Evolutionary conservation across 1,140 invertebrate species (phyloP), one percentile per base, ranked within the genome.

Genomic region (Ceratina calcarata): DNA sequence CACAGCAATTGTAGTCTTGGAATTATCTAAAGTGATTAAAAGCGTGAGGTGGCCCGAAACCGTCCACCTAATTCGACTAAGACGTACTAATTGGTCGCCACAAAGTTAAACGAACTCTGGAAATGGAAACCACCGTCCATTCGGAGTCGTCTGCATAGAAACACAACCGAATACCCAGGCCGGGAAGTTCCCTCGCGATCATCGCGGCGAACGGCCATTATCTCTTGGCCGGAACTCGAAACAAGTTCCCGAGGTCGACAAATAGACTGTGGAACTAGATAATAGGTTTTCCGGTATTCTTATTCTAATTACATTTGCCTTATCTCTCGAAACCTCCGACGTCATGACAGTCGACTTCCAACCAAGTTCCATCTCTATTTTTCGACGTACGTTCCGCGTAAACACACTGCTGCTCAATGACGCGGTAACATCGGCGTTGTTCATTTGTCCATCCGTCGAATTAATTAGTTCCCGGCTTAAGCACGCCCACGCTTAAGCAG

Each of bases 111-210:
- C n/a, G 20, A 7, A 74, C 69, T 80, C 13, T 82, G 61, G 49
- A 66, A 76, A 65, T 12, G 4, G 32, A 45, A 16, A 32, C 27
- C 27, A 62, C 32, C 8, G 10, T 15, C 12, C 6, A 6, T n/a
- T 32, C 18, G 16, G 18, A 8, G 2, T 32, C 51, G 24, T 20
- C 45, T 4, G 53, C 27, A 58, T 18, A 62, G 57, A 53, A 82
- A 65, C 20, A 16, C 24, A n/a, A 67, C 3, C 53, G 49, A 4
- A 61, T 20, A 22, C n/a, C 16, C 24, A 55, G 12, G 1, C 3
- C 8, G 51, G 15, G 66, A 81, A 81, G 20, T 83, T 81, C 71
- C 53, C 65, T 51, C 3, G 22, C 62, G 53, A 67, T 83, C 61
- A 51, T 64, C 60, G 58, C 13, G 8, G 20, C 32, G 1, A 32